Evolutionary conservation across 2,797 vertebrate genomes (phyloP).

Genomic region (Dendrocincla fuliginosa): DNA sequence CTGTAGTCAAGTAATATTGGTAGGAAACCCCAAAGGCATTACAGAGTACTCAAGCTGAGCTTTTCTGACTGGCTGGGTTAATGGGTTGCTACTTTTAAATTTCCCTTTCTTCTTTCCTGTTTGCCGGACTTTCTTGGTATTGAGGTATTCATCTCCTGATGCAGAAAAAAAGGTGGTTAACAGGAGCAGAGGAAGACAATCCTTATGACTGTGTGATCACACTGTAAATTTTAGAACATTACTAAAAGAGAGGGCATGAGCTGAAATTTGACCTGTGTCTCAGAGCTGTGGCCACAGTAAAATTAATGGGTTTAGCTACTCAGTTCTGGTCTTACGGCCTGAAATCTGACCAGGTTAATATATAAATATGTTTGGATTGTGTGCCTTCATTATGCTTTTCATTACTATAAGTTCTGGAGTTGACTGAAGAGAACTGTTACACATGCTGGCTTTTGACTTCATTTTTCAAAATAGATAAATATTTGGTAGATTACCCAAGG

Average conservation of each 20-base stretch:
- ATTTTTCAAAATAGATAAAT: not conserved
- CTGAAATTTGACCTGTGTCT: not conserved
- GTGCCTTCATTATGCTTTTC: rapidly evolving
- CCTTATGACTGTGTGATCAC: not conserved
- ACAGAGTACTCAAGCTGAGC: not conserved
- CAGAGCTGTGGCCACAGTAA: not conserved
- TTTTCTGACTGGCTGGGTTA: not conserved
- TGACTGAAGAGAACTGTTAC: not conserved
- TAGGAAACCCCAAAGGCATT: not conserved
- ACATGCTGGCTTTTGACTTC: not conserved
- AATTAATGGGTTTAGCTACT: not conserved
- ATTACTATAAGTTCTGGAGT: not conserved
- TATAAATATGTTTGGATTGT: not conserved
- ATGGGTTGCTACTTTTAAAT: not conserved
- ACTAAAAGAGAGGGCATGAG: not conserved
- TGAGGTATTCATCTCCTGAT: not conserved
- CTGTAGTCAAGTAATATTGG: not conserved
- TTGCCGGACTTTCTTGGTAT: not conserved
- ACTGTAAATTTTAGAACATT: not conserved
- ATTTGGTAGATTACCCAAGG: not conserved
- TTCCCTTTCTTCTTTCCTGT: not conserved
- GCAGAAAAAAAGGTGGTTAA: not conserved
- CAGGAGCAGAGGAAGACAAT: not conserved
- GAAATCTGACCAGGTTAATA: not conserved
- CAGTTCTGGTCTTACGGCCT: not conserved